Evolutionary conservation across 2,113 vertebrate species (phyloP).

Genomic region (Herpailurus yagouaroundi): DNA sequence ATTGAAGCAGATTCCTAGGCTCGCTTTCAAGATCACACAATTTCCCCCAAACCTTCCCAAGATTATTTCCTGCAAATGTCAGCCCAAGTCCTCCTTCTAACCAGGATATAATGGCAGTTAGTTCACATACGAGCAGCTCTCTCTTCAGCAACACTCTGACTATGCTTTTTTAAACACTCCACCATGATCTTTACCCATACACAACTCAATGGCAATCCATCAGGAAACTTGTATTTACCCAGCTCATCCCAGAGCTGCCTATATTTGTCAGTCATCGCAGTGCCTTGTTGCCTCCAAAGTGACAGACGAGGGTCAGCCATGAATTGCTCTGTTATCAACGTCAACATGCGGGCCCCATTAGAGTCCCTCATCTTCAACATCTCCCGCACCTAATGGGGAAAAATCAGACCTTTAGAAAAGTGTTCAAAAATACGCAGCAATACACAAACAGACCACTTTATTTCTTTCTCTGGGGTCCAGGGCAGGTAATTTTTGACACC

Average conservation of each 20-base stretch:
- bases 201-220: constrained; percentile 52
- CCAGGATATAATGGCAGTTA: neutral
- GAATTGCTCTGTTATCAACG: constrained; percentile 97
- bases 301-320: constrained; percentile 95
- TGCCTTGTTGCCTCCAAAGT: constrained; percentile 97
- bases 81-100: constrained; percentile 33
- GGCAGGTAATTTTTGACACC: neutral
- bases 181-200: constrained; percentile 40
- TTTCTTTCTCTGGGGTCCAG: neutral
- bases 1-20: neutral
- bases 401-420: constrained; percentile 64
- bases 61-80: neutral
- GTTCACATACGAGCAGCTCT: neutral
- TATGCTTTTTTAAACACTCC: constrained; percentile 2
- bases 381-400: constrained; percentile 92
- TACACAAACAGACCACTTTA: neutral
- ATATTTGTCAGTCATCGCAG: constrained; percentile 97
- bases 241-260: constrained; percentile 97
- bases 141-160: neutral
- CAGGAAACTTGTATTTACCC: constrained; percentile 84
- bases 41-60: neutral
- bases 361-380: constrained; percentile 99
- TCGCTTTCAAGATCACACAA: neutral
- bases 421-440: constrained; percentile 41
- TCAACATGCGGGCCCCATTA: constrained; percentile 96